Base-by-base conservation (phyloP, 2,113 vertebrate genomes). In the Shinisaurus crocodilurus region DNA sequence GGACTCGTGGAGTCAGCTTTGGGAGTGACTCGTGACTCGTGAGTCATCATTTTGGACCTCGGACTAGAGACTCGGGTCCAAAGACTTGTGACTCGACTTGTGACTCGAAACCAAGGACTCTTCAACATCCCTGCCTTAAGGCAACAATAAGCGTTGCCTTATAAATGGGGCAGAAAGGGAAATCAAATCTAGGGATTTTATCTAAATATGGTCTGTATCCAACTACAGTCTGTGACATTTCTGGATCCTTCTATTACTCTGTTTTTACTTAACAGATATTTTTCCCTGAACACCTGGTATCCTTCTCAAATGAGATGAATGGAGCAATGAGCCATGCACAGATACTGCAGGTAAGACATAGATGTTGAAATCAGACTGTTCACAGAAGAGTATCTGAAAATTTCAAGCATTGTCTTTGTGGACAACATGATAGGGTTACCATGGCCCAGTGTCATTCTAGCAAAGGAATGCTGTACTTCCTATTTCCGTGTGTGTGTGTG, bases 271-370 rank as follows among this genome's bases (percentile, higher is more conserved):
- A 87, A 76, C 94, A 99, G 99, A 98, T 97, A 89, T 99, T 99
- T 98, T 99, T 99, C 96, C 99, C 99, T 91, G 98, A 99, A 94
- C 97, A 98, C 94, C 99, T 99, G 99, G 98, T 99, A 93, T 99
- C 98, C 91, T 98, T 98, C 96, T 97, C 98, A 92, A 97, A 96
- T 95, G 98, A 99, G 96, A 97, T 96, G 85, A 98, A 96, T 90
- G 98, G 98, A 93, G 95, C 97, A 92, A 92, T 98, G 94, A 98
- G 98, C 95, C 98, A 98, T 89, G 96, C 98, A 88, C 97, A 98
- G 87, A 97, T 99, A 90, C 97, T 99, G 88, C 98, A 99, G 99
- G 99, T 99, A 97, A 92, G 94, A 91, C 69, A 74, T 79, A 93
- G 92, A 77, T 67, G 48, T 88, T 94, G 86, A 92, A 88, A 63